These are phyloP conservation scores for Carpatolechia fugitivella DNA, from an alignment of 2,888 invertebrate species.

Conservation along the genomic window DNA sequence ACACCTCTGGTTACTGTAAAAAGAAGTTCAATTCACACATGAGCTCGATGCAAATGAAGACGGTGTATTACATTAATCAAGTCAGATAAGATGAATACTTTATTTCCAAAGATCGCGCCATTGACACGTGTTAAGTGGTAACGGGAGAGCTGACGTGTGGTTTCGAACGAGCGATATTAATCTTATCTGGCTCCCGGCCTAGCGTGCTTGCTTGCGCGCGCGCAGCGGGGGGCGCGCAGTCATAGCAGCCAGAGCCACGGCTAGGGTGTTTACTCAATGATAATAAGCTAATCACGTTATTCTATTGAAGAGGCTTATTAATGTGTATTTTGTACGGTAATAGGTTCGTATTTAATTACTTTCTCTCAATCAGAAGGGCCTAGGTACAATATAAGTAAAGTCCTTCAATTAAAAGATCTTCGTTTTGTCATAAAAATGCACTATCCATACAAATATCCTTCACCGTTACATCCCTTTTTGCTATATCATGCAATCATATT, in stretches of 20 bases:
- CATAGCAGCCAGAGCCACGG: background rate
- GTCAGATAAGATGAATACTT: slow-evolving; percentile 5
- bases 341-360: background rate
- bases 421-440: too few relatives aligned
- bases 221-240: slow-evolving; percentile 10
- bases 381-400: too few relatives aligned
- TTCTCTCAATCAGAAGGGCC: too few relatives aligned
- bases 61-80: background rate
- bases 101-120: background rate
- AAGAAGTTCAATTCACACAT: too few relatives aligned
- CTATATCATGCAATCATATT: too few relatives aligned
- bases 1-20: too few relatives aligned
- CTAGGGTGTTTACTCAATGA: background rate
- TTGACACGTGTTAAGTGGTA: slow-evolving; percentile 13
- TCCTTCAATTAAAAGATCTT: too few relatives aligned
- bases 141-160: slow-evolving; percentile 10
- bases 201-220: slow-evolving; percentile 6
- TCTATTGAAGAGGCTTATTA: background rate
- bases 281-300: background rate
- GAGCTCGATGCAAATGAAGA: background rate
- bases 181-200: slow-evolving; percentile 16
- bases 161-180: slow-evolving; percentile 16
- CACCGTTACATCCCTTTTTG: too few relatives aligned
- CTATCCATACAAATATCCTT: too few relatives aligned
- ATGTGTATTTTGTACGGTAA: too few relatives aligned